phyloP scores from a whole-genome alignment of 23 tunicate genomes.

The Diplosoma virens region DNA sequence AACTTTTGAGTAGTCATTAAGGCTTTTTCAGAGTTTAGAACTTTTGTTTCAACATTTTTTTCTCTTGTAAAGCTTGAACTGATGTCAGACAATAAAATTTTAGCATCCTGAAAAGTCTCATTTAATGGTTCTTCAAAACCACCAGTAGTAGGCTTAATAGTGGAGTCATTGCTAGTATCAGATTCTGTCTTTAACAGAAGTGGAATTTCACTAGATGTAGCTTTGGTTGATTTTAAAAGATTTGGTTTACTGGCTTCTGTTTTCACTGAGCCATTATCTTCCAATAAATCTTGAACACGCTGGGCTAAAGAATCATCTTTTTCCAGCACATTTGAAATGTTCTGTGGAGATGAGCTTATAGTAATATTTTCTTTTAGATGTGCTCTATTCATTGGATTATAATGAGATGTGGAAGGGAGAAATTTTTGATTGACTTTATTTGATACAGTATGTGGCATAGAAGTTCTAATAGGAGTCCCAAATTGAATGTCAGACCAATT shows the following conservation, averaged over 20 bases:
- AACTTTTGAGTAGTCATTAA: neutral
- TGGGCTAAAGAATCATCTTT: constrained; percentile 89
- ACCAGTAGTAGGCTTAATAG: no score
- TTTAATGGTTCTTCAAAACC: no score
- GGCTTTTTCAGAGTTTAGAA: neutral
- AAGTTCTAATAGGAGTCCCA: no score
- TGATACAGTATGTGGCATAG: no score
- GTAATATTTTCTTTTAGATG: neutral
- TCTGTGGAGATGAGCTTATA: constrained; percentile 9
- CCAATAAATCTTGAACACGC: constrained; percentile 62
- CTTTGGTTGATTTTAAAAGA: no score
- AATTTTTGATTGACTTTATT: no score
- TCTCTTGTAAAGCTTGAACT: neutral
- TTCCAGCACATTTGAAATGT: constrained; percentile 48
- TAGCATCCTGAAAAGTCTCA: neutral
- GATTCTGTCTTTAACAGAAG: no score
- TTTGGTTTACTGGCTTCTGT: constrained; percentile 8
- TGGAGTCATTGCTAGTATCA: no score
- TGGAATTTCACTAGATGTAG: no score
- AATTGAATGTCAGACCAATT: no score
- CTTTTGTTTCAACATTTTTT: neutral
- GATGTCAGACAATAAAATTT: constrained; percentile 4
- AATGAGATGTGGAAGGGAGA: neutral
- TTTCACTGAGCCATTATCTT: constrained; percentile 32
- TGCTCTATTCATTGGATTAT: neutral